A percentile compares a stretch with the other conserved stretches of the same genome.
Evolutionary conservation across 1,140 invertebrate species (phyloP).

Genomic region (Ooceraea biroi): DNA sequence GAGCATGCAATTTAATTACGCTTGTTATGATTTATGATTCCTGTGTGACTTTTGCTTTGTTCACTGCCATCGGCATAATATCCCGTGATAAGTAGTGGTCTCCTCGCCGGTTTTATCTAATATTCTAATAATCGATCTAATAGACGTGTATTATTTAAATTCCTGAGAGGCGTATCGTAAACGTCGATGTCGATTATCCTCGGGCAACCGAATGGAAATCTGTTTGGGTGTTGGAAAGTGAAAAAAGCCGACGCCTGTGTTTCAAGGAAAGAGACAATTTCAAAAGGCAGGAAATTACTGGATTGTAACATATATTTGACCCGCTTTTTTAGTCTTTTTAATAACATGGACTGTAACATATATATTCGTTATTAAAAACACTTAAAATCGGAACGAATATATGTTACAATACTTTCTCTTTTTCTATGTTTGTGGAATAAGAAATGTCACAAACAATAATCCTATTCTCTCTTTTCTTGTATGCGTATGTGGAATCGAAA

Average conservation of each 20-base stretch:
- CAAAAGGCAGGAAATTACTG: background rate
- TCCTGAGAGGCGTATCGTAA: conserved; percentile 29
- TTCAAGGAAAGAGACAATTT: background rate
- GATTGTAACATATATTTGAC: too few species aligned
- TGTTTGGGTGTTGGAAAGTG: conserved; percentile 32
- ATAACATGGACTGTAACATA: too few species aligned
- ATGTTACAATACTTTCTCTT: too few species aligned
- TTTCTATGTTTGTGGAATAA: background rate
- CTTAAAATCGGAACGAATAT: too few species aligned
- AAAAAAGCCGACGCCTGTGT: conserved; percentile 29
- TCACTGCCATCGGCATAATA: background rate
- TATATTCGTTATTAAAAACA: too few species aligned
- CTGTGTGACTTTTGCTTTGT: conserved; percentile 21
- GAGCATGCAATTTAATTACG: conserved; percentile 41
- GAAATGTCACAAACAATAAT: background rate
- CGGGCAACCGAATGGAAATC: conserved; percentile 38
- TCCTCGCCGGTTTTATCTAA: background rate
- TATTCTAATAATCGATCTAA: conserved; percentile 34
- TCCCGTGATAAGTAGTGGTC: background rate
- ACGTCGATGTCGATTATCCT: conserved; percentile 29
- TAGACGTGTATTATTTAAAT: conserved; percentile 40
- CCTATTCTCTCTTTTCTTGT: too few species aligned
- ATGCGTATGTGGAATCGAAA: too few species aligned
- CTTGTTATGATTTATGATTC: conserved; percentile 27
- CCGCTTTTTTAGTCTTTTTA: too few species aligned